Evolutionary conservation across 2,888 invertebrate genomes (phyloP).

Genomic region (Sminthurinus aureus): DNA sequence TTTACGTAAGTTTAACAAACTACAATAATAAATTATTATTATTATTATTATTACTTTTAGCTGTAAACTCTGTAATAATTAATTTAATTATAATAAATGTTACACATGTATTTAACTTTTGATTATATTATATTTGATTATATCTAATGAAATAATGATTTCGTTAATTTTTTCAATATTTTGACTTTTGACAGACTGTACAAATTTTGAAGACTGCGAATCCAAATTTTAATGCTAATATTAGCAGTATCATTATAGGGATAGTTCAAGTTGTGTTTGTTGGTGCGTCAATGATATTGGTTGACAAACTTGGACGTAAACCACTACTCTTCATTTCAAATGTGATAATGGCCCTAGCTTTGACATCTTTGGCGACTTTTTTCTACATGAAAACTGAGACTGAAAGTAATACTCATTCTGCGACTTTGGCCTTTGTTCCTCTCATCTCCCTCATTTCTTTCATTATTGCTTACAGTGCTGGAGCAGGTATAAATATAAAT

Average conservation of each 20-base stretch:
- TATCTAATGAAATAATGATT: too few relatives aligned
- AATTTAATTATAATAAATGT: too few relatives aligned
- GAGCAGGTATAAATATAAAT: constrained; percentile 20
- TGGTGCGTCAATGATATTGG: constrained; percentile 68
- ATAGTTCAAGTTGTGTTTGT: constrained; percentile 69
- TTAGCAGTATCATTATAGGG: constrained; percentile 69
- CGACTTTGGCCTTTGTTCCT: constrained; percentile 75
- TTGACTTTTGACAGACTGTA: constrained; percentile 63
- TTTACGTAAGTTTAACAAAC: constrained; percentile 65
- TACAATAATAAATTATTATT: too few relatives aligned
- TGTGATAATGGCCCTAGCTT: constrained; percentile 74
- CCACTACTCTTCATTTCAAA: constrained; percentile 80
- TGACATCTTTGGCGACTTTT: constrained; percentile 75
- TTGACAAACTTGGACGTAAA: constrained; percentile 82
- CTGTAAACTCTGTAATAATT: too few relatives aligned
- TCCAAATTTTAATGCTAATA: constrained; percentile 65
- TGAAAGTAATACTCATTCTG: constrained; percentile 37
- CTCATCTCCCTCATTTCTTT: constrained; percentile 77
- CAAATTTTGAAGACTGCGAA: constrained; percentile 79
- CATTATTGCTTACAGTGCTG: constrained; percentile 75
- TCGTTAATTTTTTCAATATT: too few relatives aligned
- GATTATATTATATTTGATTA: too few relatives aligned
- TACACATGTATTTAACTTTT: too few relatives aligned
- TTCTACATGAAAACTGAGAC: constrained; percentile 67
- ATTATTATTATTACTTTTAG: too few relatives aligned